phyloP scores from a whole-genome alignment of 2,113 vertebrate genomes.

The Dicerorhinus sumatrensis region DNA sequence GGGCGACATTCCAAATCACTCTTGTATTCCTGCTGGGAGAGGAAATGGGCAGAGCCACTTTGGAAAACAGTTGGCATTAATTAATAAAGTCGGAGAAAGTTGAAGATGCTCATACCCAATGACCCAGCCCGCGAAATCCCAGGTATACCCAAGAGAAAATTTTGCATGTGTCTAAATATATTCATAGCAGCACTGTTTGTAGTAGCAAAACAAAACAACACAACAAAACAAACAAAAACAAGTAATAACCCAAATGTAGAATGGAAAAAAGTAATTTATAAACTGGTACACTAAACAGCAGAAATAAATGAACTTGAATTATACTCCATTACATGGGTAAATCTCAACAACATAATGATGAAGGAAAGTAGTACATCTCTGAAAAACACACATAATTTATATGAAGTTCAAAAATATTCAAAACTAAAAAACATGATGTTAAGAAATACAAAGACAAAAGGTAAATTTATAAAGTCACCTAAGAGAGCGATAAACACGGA shows the following conservation, averaged over 20 bases:
- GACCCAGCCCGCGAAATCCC: not conserved
- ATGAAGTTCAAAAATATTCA: not conserved
- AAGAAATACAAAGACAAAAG: no score
- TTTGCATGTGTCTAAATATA: not conserved
- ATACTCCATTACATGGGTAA: not conserved
- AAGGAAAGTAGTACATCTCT: not conserved
- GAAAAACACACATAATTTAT: not conserved
- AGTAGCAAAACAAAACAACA: not conserved
- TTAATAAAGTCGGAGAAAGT: not conserved
- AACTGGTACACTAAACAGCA: not conserved
- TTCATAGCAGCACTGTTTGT: not conserved
- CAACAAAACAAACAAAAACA: not conserved
- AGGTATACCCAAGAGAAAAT: not conserved
- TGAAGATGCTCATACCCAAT: not conserved
- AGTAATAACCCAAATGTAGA: not conserved
- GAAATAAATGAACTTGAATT: not conserved
- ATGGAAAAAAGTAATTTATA: not conserved
- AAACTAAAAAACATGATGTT: not conserved
- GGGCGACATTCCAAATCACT: not conserved
- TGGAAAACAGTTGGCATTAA: not conserved
- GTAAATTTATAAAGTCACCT: no score
- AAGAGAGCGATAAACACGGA: not conserved
- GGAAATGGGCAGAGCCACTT: not conserved
- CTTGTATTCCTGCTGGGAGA: not conserved
- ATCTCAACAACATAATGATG: not conserved